Conservation (phyloP, 2,113 vertebrate genomes). For the Megaptera novaeangliae region DNA sequence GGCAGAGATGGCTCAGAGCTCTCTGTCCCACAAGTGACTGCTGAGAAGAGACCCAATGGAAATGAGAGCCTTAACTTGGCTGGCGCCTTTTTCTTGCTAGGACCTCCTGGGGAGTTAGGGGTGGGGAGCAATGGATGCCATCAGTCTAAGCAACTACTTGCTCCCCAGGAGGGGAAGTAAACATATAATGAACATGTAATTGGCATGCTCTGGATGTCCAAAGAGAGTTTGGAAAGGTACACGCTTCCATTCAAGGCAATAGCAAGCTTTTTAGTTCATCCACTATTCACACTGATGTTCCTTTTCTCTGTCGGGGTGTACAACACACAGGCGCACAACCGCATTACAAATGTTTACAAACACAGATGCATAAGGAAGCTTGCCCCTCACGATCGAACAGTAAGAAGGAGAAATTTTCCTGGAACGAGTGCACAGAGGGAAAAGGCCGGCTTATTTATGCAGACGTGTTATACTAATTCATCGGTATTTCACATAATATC, state of each 20-base stretch:
- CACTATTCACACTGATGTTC: conserved; percentile 37
- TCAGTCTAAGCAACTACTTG: background rate
- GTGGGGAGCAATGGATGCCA: background rate
- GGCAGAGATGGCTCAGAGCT: background rate
- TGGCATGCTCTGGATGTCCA: background rate
- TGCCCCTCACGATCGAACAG: background rate
- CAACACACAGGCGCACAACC: conserved; percentile 10
- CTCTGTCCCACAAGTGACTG: background rate
- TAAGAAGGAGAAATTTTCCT: background rate
- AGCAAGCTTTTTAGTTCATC: conserved; percentile 15
- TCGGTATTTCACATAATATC: background rate
- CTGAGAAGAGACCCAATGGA: background rate
- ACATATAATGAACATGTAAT: background rate
- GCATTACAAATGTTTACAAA: conserved; percentile 66
- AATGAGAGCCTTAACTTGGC: background rate
- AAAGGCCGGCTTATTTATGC: background rate
- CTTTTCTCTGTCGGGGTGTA: background rate
- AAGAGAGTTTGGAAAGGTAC: conserved; percentile 25
- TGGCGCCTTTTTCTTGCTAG: background rate
- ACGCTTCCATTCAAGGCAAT: background rate
- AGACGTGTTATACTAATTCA: conserved; percentile 17
- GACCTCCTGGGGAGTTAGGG: background rate
- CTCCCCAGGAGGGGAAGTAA: background rate
- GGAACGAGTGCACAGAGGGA: background rate
- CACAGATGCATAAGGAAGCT: background rate